Evolutionary conservation across 2,113 vertebrate genomes (phyloP), one percentile per base, ranked within the genome.

Genomic region (Galbula dea): DNA sequence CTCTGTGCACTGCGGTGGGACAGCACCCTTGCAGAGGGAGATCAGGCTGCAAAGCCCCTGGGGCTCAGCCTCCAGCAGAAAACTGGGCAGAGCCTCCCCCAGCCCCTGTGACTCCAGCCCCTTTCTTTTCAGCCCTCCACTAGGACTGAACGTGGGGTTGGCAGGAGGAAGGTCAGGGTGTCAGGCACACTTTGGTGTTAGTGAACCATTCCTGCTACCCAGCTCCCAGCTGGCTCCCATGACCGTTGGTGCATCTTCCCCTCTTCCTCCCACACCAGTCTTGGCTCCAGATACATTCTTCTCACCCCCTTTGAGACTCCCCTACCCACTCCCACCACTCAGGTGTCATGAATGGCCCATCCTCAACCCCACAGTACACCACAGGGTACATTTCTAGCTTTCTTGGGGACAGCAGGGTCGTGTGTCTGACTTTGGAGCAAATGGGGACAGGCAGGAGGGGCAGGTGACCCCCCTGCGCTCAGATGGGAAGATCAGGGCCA

Each of bases 11-110:
- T 1, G 1, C 21, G 2, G 2, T 80, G 65, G 74, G 66, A 65
- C 21, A 18, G 26, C 0, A 2, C 18, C 86, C 39, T 71, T 62
- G 34, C 5, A 6, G 22, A 2, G 11, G 45, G 7, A 1, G 0
- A 36, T 18, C 2, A 5, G 48, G 34, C 46, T 65, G 52, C 11
- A 5, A 1, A 11, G 2, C 27, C 36, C 32, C 20, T 7, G 10
- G 24, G 55, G 46, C 7, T 4, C 46, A 43, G 36, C 41, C n/a
- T 90, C 54, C 63, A 27, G 72, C 1, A 0, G 62, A 55, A 75
- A 66, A 34, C 17, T 48, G 32, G 57, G 43, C 74, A 61, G 62
- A 19, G 19, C 18, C 16, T 19, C 18, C 30, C 21, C 32, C 14
- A 1, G 1, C 1, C 48, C 27, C 45, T n/a, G 55, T 2, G 2